phyloP scores from a whole-genome alignment of 2,888 invertebrate genomes.

The Siphlonurus alternatus region DNA sequence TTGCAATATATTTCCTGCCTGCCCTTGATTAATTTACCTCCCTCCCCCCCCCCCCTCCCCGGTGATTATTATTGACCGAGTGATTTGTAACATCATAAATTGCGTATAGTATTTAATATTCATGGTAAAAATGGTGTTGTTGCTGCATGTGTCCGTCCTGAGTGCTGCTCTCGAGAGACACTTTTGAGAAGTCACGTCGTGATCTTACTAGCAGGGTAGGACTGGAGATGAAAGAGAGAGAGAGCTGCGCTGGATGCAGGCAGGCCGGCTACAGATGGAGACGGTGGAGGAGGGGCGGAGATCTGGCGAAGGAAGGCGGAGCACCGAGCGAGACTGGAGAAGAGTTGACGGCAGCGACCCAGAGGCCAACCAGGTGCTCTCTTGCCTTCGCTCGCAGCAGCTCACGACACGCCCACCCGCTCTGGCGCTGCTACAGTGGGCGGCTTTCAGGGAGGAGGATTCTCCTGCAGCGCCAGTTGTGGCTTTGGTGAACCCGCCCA shows the following conservation, averaged over 20 bases:
- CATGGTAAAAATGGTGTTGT: no score
- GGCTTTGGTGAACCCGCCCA: not conserved
- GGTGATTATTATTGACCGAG: no score
- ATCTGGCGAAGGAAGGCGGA: not conserved
- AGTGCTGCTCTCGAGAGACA: no score
- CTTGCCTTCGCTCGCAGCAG: not conserved
- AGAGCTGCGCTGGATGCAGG: not conserved
- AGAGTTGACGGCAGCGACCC: not conserved
- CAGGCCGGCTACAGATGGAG: not conserved
- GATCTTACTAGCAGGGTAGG: no score
- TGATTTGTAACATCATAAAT: no score
- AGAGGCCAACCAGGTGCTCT: not conserved
- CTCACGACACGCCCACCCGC: not conserved
- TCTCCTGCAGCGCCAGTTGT: not conserved
- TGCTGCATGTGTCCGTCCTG: no score
- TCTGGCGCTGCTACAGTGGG: not conserved
- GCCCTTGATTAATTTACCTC: no score
- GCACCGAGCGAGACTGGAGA: not conserved
- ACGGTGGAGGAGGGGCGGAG: not conserved
- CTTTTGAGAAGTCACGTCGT: no score
- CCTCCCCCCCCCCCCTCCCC: no score
- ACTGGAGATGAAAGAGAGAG: no score
- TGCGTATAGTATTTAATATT: no score
- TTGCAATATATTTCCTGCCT: no score
- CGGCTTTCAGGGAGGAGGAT: not conserved